These are phyloP conservation scores for Prionailurus viverrinus DNA, from an alignment of 2,113 vertebrate genomes.

Conservation along the genomic window DNA sequence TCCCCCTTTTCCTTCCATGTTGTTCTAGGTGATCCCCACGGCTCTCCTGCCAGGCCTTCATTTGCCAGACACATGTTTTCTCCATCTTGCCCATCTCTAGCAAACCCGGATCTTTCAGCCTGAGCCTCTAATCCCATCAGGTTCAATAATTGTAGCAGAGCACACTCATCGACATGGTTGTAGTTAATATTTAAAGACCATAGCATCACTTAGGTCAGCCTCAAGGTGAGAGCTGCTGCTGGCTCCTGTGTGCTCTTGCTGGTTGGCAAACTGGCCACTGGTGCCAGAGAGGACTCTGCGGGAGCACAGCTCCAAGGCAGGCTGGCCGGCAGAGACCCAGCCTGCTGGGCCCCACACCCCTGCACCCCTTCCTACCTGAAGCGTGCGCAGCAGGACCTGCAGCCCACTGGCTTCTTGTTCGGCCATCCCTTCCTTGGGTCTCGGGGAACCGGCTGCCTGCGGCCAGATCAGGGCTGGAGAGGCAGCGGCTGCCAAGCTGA, in stretches of 20 bases:
- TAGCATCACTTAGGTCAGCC: slow-evolving; percentile 70
- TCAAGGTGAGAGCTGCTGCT: slow-evolving; percentile 68
- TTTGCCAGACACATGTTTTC: background rate
- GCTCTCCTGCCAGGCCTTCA: slow-evolving; percentile 4
- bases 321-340: slow-evolving; percentile 64
- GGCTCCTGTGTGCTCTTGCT: background rate
- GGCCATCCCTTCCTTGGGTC: slow-evolving; percentile 87
- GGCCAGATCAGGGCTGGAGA: slow-evolving; percentile 67
- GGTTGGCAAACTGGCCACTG: background rate
- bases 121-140: background rate
- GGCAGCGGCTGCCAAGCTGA: slow-evolving; percentile 81
- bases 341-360: slow-evolving; percentile 53
- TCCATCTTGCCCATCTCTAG: slow-evolving; percentile 68
- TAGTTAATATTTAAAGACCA: slow-evolving; percentile 50
- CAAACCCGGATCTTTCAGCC: rapidly evolving
- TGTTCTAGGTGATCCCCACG: background rate
- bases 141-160: slow-evolving; percentile 62
- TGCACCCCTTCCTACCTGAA: slow-evolving; percentile 92
- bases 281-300: background rate
- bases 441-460: slow-evolving; percentile 5
- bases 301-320: background rate
- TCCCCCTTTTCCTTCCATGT: background rate
- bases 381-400: slow-evolving; percentile 92
- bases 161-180: slow-evolving; percentile 24
- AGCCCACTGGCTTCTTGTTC: slow-evolving; percentile 92